Evolutionary conservation across 2,113 vertebrate species (phyloP), one percentile per base, ranked within the genome.

Genomic region (Origma solitaria): DNA sequence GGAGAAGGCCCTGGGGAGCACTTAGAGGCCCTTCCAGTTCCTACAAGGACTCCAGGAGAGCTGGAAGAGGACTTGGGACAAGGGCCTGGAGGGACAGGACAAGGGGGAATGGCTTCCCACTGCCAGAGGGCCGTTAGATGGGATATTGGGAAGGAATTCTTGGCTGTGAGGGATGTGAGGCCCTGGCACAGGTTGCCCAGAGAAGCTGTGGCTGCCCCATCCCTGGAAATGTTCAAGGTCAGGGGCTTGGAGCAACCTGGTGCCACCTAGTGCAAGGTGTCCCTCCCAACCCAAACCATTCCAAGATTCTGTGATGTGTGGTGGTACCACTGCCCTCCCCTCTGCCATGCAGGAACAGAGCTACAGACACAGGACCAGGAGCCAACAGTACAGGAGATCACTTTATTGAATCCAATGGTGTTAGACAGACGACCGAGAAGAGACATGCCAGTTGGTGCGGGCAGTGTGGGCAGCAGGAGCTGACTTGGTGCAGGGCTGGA

Each of bases 361-460:
- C 22, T n/a, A 4, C 17, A 3, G 61, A 97, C 88, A 97, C 61
- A 97, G 93, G 78, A 95, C 45, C 15, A 92, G 86, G 44, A 96
- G 94, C 65, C 95, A 3, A 88, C 17, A 30, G 82, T 95, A 97
- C 97, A 97, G 97, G 96, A 98, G 96, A 97, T 97, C 96, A 97
- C 97, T 98, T 98, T 98, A 98, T 98, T 98, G 95, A 98, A 98
- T 86, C 93, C 97, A 97, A 98, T 88, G 96, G 97, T 95, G 97
- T 96, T 73, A 86, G 97, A 98, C 97, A 97, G 97, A 97, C 88
- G 97, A 97, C 93, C 86, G 90, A 96, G 97, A 97, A 94, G 92
- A 97, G 95, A 98, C 97, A 97, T 96, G 98, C 97, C 97, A 50
- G 94, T 25, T 93, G 92, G 83, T 65, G 94, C 86, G 92, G 96